These are phyloP conservation scores for Tenthredo mesomela DNA, from an alignment of 2,888 invertebrate genomes.

Conservation along the genomic window DNA sequence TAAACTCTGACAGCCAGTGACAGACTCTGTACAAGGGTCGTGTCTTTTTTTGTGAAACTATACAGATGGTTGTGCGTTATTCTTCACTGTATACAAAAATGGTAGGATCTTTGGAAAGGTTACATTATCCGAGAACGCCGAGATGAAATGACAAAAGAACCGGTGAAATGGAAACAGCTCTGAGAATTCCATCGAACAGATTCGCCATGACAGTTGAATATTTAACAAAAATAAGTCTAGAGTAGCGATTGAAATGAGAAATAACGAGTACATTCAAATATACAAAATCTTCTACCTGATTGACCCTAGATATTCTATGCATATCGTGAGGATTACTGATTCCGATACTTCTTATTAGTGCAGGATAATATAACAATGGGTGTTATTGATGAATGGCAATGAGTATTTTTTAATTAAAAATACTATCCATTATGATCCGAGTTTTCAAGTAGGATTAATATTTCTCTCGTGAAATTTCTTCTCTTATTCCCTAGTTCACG, in stretches of 20 bases:
- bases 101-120: not conserved
- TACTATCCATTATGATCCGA: slow-evolving; percentile 7
- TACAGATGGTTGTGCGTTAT: not conserved
- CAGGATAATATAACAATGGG: not conserved
- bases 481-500: not conserved
- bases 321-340: not conserved
- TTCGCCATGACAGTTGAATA: slow-evolving; percentile 6
- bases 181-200: not conserved
- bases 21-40: not conserved
- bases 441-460: not conserved
- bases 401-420: slow-evolving; percentile 1
- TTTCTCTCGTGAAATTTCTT: not conserved
- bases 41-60: not conserved
- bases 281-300: not conserved
- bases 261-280: not conserved
- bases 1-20: not conserved
- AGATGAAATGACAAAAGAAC: slow-evolving; percentile 64
- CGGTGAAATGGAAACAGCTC: slow-evolving; percentile 60
- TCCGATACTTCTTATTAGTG: not conserved
- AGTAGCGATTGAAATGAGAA: not conserved
- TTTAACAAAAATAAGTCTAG: slow-evolving; percentile 4
- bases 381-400: not conserved
- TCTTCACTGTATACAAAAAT: not conserved
- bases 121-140: not conserved
- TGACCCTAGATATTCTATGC: not conserved